Evolutionary conservation across 2,113 vertebrate species (phyloP), one percentile per base, ranked within the genome.

Genomic region (Serilophus lunatus): DNA sequence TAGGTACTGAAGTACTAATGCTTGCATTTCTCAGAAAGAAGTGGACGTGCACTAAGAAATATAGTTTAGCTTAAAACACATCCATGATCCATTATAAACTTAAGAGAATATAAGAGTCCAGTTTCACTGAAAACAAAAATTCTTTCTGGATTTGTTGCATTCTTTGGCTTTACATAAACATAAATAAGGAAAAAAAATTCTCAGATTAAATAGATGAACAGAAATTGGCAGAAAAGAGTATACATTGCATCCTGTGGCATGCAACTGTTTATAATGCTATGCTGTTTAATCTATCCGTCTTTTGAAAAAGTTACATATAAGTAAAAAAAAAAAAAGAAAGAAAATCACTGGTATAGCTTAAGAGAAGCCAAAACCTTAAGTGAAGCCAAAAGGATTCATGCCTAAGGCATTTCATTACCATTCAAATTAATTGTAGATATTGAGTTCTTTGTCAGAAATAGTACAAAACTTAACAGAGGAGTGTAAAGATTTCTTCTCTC

Each of bases 91-190:
- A 13, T 64, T 82, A 79, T 18, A 50, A 95, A 80, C 12, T 54
- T 40, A 69, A 47, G 38, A 56, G 54, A 71, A 91, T 12, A 33
- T 44, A 92, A 68, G 60, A 5, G 1, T 69, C 75, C 85, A 71
- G 38, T 68, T 81, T 87, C 36, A 70, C 56, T 42, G 63, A 79
- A 88, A 85, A 88, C 6, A 7, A 75, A 91, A 44, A 6, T 44
- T 53, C 18, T 78, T 94, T 92, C 64, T 86, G 84, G 65, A 95
- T 90, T 92, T 77, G 88, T 88, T 77, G 75, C 51, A 91, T 86
- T 97, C 96, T 98, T 97, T 96, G 90, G 96, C 82, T 97, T 95
- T 96, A 92, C 70, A 96, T 56, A 95, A 96, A 90, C 76, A 97
- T 96, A 98, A 97, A 97, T 94, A 95, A 78, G 50, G 15, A 69